These are phyloP conservation scores for Drosophila subquinaria DNA, from an alignment of 2,888 invertebrate genomes.

Conservation along the genomic window DNA sequence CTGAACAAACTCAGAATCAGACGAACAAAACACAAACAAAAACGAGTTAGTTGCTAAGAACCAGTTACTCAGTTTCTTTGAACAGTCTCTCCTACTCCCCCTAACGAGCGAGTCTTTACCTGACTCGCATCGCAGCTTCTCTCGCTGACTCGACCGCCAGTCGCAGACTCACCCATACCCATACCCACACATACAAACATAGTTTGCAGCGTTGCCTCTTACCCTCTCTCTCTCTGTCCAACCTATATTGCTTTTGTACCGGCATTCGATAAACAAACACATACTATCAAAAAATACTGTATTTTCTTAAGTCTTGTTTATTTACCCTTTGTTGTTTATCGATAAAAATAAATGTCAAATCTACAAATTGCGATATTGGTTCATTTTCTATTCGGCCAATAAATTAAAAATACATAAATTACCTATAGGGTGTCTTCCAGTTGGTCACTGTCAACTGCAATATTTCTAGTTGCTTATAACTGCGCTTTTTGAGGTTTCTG, in stretches of 20 bases:
- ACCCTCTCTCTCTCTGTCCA: neutral
- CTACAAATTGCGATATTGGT: neutral
- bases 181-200: neutral
- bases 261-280: constrained; percentile 23
- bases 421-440: neutral
- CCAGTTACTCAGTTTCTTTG: constrained; percentile 54
- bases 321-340: constrained; percentile 3
- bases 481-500: constrained; percentile 17
- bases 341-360: constrained; percentile 1
- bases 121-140: constrained; percentile 42
- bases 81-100: constrained; percentile 18
- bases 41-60: constrained; percentile 74
- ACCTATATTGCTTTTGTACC: constrained; percentile 7
- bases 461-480: neutral
- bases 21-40: constrained; percentile 30
- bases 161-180: constrained; percentile 14
- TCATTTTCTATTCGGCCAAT: neutral
- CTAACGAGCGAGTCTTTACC: constrained; percentile 51
- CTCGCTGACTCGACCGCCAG: constrained; percentile 8
- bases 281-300: neutral
- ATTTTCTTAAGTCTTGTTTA: neutral
- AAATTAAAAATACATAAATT: neutral
- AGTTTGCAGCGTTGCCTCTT: constrained; percentile 11
- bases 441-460: neutral
- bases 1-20: constrained; percentile 22